Percentiles rank a stretch among this genome's conserved stretches.
Evolutionary conservation across 2,888 invertebrate genomes (phyloP).

Genomic region (Apodemia hepburni): DNA sequence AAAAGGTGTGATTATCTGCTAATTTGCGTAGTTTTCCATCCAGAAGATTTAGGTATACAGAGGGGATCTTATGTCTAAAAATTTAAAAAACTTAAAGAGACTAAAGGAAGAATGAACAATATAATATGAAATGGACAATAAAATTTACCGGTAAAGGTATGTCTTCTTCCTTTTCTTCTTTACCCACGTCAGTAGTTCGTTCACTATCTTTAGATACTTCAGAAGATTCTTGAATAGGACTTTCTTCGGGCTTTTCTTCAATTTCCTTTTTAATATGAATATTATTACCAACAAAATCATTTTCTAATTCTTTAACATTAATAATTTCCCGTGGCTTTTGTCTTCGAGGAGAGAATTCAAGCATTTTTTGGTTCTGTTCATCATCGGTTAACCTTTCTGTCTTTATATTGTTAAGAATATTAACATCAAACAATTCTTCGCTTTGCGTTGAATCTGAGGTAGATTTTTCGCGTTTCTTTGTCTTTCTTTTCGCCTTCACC

Average conservation of each 20-base stretch:
- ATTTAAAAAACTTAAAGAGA: too few species aligned
- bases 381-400: constrained; percentile 65
- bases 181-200: background rate
- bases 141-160: background rate
- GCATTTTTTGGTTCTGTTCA: constrained; percentile 44
- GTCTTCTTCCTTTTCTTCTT: background rate
- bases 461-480: constrained; percentile 45
- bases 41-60: too few species aligned
- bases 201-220: constrained; percentile 2
- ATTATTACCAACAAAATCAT: constrained; percentile 62
- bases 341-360: constrained; percentile 53
- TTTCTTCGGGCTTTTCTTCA: constrained; percentile 24
- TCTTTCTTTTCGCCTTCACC: constrained; percentile 33
- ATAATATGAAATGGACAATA: too few species aligned
- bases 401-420: constrained; percentile 68
- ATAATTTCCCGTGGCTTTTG: constrained; percentile 61
- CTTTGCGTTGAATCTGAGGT: constrained; percentile 49
- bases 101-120: too few species aligned
- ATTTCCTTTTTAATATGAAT: constrained; percentile 60
- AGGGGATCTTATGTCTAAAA: too few species aligned
- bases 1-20: too few species aligned
- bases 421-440: constrained; percentile 62
- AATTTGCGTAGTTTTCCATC: too few species aligned
- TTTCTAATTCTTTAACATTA: constrained; percentile 68
- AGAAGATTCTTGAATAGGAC: background rate